Percentiles rank a stretch among this genome's conserved stretches.
Conservation (phyloP, 1,140 invertebrate species). For the Drosophila sulfurigaster region DNA sequence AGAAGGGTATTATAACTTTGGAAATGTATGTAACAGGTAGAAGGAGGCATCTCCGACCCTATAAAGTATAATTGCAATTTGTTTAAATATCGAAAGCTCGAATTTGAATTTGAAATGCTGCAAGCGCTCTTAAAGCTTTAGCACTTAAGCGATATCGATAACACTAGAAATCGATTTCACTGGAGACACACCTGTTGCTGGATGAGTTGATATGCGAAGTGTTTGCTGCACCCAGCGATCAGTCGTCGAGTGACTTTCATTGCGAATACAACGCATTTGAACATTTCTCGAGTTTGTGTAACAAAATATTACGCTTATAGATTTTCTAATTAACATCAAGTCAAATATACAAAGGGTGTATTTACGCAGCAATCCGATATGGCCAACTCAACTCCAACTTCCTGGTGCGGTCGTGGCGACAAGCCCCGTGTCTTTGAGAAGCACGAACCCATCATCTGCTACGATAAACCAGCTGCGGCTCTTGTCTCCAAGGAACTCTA, state of each 20-base stretch:
- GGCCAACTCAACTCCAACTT: constrained; percentile 29
- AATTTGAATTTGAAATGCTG: background rate
- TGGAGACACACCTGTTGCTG: background rate
- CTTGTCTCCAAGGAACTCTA: constrained; percentile 74
- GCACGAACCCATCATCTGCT: constrained; percentile 79
- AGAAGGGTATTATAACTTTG: too few relatives aligned
- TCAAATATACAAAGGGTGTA: background rate
- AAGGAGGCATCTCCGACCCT: too few relatives aligned
- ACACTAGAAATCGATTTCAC: background rate
- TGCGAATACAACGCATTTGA: background rate
- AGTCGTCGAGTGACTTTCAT: constrained; percentile 13
- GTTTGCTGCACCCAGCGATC: constrained; percentile 4
- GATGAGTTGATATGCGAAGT: background rate
- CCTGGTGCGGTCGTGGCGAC: constrained; percentile 65
- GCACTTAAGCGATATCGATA: constrained; percentile 15
- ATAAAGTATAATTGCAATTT: background rate
- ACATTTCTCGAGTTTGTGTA: background rate
- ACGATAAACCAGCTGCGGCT: constrained; percentile 79
- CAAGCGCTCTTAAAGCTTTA: background rate
- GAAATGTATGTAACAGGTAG: too few relatives aligned
- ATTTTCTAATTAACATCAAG: constrained; percentile 9
- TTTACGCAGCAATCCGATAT: constrained; percentile 17
- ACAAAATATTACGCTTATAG: background rate
- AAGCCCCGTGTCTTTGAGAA: constrained; percentile 67
- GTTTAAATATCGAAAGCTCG: background rate